Evolutionary conservation across 2,113 vertebrate species (phyloP).

Genomic region (Aldabrachelys gigantea): DNA sequence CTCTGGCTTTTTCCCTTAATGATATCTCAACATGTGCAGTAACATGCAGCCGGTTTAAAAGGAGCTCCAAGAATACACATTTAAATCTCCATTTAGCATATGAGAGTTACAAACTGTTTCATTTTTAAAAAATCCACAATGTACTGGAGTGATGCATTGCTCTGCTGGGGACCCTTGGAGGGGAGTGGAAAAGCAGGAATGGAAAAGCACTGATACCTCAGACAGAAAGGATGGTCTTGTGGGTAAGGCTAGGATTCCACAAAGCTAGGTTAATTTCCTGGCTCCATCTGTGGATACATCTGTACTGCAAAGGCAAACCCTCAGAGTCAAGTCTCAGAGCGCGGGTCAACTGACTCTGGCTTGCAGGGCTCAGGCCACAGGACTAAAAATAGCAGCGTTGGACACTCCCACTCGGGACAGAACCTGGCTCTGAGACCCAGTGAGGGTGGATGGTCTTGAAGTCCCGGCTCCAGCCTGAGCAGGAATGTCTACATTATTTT

Average conservation of each 20-base stretch:
- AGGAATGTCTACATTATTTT: too few relatives aligned
- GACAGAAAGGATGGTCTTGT: not conserved
- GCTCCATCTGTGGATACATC: not conserved
- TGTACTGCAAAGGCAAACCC: too few relatives aligned
- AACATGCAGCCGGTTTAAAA: conserved; percentile 43
- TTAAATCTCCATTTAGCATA: conserved; percentile 3
- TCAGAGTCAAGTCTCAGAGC: not conserved
- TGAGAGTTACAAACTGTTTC: conserved; percentile 45
- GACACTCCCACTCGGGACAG: too few relatives aligned
- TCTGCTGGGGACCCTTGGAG: not conserved
- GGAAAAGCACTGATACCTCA: not conserved
- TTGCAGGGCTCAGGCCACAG: too few relatives aligned
- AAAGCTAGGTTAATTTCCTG: not conserved
- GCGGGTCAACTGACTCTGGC: too few relatives aligned
- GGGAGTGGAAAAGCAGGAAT: not conserved
- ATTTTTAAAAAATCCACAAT: not conserved
- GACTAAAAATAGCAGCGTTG: too few relatives aligned
- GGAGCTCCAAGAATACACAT: conserved; percentile 47
- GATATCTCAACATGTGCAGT: conserved; percentile 3
- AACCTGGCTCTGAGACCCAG: too few relatives aligned
- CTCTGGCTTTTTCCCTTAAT: conserved; percentile 34
- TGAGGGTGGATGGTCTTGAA: too few relatives aligned
- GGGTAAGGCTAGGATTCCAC: not conserved
- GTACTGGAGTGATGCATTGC: not conserved
- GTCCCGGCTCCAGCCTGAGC: too few relatives aligned